These are phyloP conservation scores for Acropora yongei DNA, from an alignment of 64 coral and sea anemone genomes.

Conservation along the genomic window DNA sequence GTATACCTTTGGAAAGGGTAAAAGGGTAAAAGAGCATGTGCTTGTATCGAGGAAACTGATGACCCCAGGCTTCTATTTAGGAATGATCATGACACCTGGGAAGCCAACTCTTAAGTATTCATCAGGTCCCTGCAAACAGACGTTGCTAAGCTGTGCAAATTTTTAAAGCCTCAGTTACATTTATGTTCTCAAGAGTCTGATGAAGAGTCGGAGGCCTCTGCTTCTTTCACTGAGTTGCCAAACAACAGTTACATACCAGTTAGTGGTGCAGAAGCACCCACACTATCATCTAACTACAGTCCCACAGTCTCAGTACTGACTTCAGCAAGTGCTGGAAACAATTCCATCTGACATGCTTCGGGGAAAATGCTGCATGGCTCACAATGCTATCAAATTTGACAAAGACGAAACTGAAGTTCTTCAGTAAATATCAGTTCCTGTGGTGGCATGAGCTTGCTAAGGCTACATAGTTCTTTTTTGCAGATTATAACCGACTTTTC, in stretches of 20 bases:
- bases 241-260: too few species aligned
- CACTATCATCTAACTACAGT: not conserved
- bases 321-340: not conserved
- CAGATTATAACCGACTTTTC: too few species aligned
- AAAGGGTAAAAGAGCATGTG: slow-evolving; percentile 13
- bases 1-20: not conserved
- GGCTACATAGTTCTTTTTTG: too few species aligned
- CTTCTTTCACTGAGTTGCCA: too few species aligned
- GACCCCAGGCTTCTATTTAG: not conserved
- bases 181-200: not conserved
- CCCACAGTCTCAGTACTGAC: not conserved
- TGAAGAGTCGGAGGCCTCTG: too few species aligned
- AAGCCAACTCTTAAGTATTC: not conserved
- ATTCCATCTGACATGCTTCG: not conserved
- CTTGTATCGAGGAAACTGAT: not conserved
- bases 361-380: not conserved
- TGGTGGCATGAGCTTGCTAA: too few species aligned
- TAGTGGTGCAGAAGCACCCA: not conserved
- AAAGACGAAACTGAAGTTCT: too few species aligned
- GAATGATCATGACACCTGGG: not conserved
- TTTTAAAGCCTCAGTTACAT: not conserved
- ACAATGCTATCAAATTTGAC: too few species aligned
- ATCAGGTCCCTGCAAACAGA: not conserved
- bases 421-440: too few species aligned
- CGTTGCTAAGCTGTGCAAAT: slow-evolving; percentile 4